Base-by-base conservation (phyloP, 2,888 invertebrate species). In the Tholera decimalis region DNA sequence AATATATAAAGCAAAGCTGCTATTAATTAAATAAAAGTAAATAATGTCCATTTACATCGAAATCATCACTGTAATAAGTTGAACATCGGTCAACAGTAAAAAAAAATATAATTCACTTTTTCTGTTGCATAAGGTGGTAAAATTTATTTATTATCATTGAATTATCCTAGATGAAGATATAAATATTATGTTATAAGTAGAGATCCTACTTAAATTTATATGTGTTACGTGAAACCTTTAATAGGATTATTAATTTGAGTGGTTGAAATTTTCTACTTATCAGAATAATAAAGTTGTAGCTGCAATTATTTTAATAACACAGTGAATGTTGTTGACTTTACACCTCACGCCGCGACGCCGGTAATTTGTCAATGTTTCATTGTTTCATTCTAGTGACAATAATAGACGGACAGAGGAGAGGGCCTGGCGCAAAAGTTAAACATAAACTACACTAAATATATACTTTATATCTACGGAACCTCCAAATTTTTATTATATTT, bases 391-490 rank as follows among this genome's bases (percentile, higher is more conserved):
- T 43, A 55, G 20, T 2, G 28, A 60, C 28, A 63, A 37, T 56
- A 65, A 62, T 69, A 65, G 46, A 46, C 53, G 24, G 33, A 43
- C 18, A n/a, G 30, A 37, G 44, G 37, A n/a, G 30, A 37, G 44
- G 37, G 35, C 46, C 18, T n/a, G 41, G 20, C 15, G 53, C 37
- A 6, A 50, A 41, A 46, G 8, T 18, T 30, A 15, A 20, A n/a
- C 13, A 47, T 24, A 13, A 35, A 30, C 39, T 4, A 54, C 33
- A 41, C 1, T 4, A 5, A 37, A 62, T 30, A 15, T 35, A 24
- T 37, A 35, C 3, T n/a, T n/a, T 18, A 15, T 61, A 61, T 76
- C 76, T 73, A 69, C 76, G 79, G 71, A 83, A 81, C 68, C 71
- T 76, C 57, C 37, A 65, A 11, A 55, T 50, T 50, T 56, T 64